Percentiles rank a stretch among this genome's conserved stretches.
These are phyloP conservation scores for Prinia subflava DNA, from an alignment of 2,113 vertebrate genomes.

Conservation along the genomic window DNA sequence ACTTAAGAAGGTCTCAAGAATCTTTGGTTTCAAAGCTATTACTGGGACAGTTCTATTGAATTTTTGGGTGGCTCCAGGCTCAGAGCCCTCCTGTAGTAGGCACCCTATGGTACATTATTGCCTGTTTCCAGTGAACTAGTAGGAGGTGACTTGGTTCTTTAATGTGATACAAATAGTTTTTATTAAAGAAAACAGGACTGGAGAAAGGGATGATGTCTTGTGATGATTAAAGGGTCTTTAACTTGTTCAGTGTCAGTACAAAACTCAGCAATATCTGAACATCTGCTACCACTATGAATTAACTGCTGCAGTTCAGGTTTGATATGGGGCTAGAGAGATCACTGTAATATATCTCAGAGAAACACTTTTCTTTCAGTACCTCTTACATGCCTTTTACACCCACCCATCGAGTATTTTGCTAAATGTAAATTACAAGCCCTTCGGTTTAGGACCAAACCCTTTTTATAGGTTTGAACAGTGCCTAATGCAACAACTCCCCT, in stretches of 20 bases:
- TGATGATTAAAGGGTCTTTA: conserved; percentile 32
- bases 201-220: background rate
- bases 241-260: background rate
- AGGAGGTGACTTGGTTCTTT: conserved; percentile 45
- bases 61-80: conserved; percentile 56
- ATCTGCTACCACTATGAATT: background rate
- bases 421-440: background rate
- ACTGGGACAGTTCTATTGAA: conserved; percentile 28
- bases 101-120: conserved; percentile 38
- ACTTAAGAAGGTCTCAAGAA: conserved; percentile 61
- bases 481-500: background rate
- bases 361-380: background rate
- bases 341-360: background rate
- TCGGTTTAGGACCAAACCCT: background rate
- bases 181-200: conserved; percentile 60
- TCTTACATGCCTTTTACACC: background rate
- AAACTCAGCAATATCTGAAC: background rate
- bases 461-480: background rate
- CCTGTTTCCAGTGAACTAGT: conserved; percentile 25
- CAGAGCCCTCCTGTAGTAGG: conserved; percentile 50
- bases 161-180: conserved; percentile 53
- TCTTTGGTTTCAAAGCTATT: conserved; percentile 68
- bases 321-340: background rate
- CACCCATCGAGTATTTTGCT: background rate
- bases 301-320: background rate